Base-by-base conservation (phyloP, 2,113 vertebrate genomes). In the Apteryx owenii region DNA sequence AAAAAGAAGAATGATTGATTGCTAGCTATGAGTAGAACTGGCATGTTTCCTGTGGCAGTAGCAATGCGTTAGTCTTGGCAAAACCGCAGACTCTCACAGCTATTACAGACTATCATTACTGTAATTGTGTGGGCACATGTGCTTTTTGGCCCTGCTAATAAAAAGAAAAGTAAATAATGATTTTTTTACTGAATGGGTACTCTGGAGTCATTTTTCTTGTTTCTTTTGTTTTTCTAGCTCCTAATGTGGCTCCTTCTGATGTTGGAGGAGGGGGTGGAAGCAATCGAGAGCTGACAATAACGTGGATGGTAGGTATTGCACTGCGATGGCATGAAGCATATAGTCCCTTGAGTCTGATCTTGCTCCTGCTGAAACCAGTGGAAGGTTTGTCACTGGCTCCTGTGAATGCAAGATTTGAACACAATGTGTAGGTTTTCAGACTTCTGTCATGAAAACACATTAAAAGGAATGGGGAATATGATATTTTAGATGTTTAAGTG, bases 171-270 rank as follows among this genome's bases (percentile, higher is more conserved):
- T 60, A 85, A 89, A 61, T 81, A 26, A 64, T 69, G 12, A 2
- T 97, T 60, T 58, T 81, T 90, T 73, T 85, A 78, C 51, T 91
- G 60, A 76, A 64, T 92, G 42, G 75, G 33, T 93, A 68, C 25
- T 82, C 73, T 38, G 23, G 81, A 44, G 33, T 81, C 20, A 96
- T 76, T 77, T 38, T 81, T 44, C 60, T 88, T 88, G 53, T 96
- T 78, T 97, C 4, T 97, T 90, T 90, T 88, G 94, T 95, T 98
- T 82, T 96, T 98, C 97, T 96, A 99, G 99, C 98, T 98, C 99
- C 99, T 96, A 98, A 99, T 91, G 99, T 99, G 98, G 99, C 99
- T 95, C 99, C 99, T 88, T 99, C 99, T 70, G 99, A 99, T 93
- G 98, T 99, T 10, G 98, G 99, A 69, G 99, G 99, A 85, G 99